phyloP scores from a whole-genome alignment of 2,888 invertebrate genomes.

The Aromia moschata region DNA sequence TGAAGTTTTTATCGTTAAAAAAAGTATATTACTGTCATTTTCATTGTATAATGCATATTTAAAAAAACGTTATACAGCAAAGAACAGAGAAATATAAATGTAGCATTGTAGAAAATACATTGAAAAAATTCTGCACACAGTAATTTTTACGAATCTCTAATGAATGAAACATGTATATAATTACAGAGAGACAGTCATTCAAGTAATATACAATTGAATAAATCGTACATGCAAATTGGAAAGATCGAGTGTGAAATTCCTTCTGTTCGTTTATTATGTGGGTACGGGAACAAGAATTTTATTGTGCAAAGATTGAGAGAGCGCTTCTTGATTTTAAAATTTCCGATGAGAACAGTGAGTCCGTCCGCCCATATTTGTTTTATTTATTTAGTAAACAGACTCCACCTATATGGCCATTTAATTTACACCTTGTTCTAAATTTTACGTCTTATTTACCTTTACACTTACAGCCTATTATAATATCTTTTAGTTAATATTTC shows the following conservation, averaged over 20 bases:
- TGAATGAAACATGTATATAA: too few species aligned
- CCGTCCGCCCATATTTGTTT: conserved; percentile 42
- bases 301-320: conserved; percentile 17
- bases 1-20: too few species aligned
- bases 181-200: too few species aligned
- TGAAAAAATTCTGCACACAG: too few species aligned
- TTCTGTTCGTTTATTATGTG: conserved; percentile 1
- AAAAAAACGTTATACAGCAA: too few species aligned
- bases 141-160: too few species aligned
- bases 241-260: conserved; percentile 4
- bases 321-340: conserved; percentile 22
- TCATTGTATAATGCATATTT: too few species aligned
- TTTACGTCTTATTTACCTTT: conserved; percentile 46
- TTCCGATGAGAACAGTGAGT: conserved; percentile 47
- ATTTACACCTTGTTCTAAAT: conserved; percentile 54
- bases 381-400: conserved; percentile 45
- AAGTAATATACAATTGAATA: too few species aligned
- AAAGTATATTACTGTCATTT: too few species aligned
- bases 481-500: conserved; percentile 34
- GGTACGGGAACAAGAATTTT: conserved; percentile 12
- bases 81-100: too few species aligned
- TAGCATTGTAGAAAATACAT: too few species aligned
- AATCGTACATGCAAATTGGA: conserved; percentile 2
- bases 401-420: conserved; percentile 47
- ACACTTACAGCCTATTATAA: conserved; percentile 32